Evolutionary conservation across 1,140 invertebrate genomes (phyloP).

Genomic region (Nasonia giraulti): DNA sequence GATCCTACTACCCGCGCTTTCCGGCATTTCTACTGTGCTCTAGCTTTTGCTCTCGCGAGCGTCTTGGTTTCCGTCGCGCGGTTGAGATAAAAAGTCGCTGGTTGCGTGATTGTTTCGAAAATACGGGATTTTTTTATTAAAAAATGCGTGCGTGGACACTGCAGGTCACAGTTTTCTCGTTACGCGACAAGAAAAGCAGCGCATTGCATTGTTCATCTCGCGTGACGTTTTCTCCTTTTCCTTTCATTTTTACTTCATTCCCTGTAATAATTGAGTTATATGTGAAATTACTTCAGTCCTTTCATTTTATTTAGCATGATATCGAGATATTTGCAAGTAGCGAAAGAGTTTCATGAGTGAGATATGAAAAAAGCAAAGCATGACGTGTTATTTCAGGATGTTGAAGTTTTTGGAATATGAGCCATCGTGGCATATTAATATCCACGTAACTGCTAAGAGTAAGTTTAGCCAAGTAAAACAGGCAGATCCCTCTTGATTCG

Average conservation of each 20-base stretch:
- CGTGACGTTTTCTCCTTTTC: neutral
- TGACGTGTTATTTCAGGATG: neutral
- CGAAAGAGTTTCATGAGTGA: neutral
- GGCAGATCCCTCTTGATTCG: too few species aligned
- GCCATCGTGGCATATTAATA: conserved; percentile 28
- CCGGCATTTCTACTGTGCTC: neutral
- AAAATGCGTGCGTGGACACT: too few species aligned
- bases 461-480: neutral
- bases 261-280: too few species aligned
- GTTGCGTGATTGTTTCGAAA: too few species aligned
- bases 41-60: neutral
- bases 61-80: neutral
- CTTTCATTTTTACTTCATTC: neutral
- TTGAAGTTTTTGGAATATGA: conserved; percentile 8
- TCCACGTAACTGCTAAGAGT: neutral
- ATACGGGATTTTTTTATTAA: too few species aligned
- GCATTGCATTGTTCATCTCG: neutral
- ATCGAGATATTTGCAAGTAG: neutral
- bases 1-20: neutral
- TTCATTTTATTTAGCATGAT: neutral
- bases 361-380: neutral
- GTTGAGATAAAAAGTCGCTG: neutral
- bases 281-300: too few species aligned
- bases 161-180: too few species aligned
- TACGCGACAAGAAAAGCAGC: too few species aligned